phyloP scores from a whole-genome alignment of 1,140 invertebrate genomes.

The Doryteuthis pealeii region DNA sequence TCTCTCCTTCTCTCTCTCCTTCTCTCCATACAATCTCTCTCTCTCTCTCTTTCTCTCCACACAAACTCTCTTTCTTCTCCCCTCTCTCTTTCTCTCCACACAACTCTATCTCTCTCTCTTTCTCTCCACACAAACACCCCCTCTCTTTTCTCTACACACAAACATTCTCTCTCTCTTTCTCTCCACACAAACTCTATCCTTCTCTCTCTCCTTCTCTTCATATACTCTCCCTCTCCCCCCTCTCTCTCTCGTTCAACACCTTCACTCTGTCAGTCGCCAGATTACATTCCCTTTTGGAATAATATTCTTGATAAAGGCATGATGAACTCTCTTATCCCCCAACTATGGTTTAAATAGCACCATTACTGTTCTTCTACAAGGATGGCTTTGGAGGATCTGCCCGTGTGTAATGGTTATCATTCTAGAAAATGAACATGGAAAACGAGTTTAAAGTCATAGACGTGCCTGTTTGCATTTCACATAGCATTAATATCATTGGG shows the following conservation, averaged over 20 bases:
- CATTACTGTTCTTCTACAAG: too few relatives aligned
- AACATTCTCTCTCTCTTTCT: neutral
- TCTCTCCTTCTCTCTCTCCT: constrained; percentile 3
- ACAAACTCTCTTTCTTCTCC: neutral
- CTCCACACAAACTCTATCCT: constrained; percentile 1
- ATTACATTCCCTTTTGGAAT: too few relatives aligned
- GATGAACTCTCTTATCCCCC: too few relatives aligned
- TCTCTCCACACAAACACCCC: neutral
- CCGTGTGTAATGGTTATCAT: too few relatives aligned
- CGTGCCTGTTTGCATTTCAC: too few relatives aligned
- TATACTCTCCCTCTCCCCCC: constrained; percentile 3
- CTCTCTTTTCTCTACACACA: neutral
- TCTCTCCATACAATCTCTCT: neutral
- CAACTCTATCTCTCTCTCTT: neutral
- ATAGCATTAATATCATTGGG: too few relatives aligned
- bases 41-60: neutral
- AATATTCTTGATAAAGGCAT: too few relatives aligned
- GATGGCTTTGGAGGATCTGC: too few relatives aligned
- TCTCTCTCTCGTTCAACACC: neutral
- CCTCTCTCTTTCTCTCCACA: neutral
- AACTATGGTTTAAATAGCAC: too few relatives aligned
- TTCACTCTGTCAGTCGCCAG: too few relatives aligned
- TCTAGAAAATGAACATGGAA: too few relatives aligned
- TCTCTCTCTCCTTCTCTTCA: constrained; percentile 9
- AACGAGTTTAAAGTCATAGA: too few relatives aligned